phyloP scores from a whole-genome alignment of 2,797 vertebrate genomes.

The Thripadectes ignobilis region DNA sequence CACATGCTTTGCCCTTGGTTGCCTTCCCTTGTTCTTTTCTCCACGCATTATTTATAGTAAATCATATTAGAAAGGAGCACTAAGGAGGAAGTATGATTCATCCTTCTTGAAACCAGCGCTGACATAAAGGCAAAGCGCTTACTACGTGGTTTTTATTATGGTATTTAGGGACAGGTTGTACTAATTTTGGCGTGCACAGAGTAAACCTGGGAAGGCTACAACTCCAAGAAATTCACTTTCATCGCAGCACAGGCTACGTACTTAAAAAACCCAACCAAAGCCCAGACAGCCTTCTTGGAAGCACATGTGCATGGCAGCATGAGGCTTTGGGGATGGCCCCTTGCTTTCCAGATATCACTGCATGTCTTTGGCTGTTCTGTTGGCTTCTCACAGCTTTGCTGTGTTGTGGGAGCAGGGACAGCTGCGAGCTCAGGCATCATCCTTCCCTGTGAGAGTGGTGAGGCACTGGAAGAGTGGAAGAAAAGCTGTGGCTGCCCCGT shows the following conservation, averaged over 20 bases:
- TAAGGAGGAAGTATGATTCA: conserved; percentile 78
- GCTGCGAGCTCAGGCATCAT: too few relatives aligned
- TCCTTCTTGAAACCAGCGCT: conserved; percentile 69
- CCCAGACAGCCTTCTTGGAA: not conserved
- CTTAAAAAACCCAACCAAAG: not conserved
- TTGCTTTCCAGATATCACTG: not conserved
- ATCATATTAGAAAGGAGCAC: conserved; percentile 73
- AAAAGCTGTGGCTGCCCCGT: not conserved
- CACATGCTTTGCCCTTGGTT: not conserved
- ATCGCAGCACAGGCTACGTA: not conserved
- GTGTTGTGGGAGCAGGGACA: fast-evolving
- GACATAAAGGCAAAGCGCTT: conserved; percentile 72
- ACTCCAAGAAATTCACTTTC: conserved; percentile 28
- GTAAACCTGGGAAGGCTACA: not conserved
- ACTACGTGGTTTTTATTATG: conserved; percentile 51
- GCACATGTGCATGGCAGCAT: fast-evolving
- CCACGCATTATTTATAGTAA: conserved; percentile 77
- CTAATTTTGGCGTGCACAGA: conserved; percentile 46
- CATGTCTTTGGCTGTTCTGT: fast-evolving
- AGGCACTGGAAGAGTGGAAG: not conserved
- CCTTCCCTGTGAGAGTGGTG: not conserved
- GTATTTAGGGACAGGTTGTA: conserved; percentile 69
- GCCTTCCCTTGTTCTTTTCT: conserved; percentile 10
- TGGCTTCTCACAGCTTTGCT: not conserved
- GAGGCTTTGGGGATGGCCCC: not conserved